These are phyloP conservation scores for Numida meleagris DNA, from an alignment of 2,113 vertebrate genomes.

Conservation along the genomic window DNA sequence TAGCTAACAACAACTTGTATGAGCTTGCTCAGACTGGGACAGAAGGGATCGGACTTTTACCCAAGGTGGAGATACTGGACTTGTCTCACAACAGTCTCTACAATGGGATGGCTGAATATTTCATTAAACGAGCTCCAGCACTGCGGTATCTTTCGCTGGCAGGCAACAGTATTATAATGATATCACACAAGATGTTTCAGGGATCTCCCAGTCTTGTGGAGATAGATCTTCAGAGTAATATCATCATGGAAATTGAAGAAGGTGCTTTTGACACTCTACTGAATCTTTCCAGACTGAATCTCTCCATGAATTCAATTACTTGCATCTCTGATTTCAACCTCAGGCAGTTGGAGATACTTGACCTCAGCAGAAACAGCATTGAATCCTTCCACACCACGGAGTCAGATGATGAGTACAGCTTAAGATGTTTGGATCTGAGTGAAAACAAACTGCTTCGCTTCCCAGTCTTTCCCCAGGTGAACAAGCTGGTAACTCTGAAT, in stretches of 20 bases:
- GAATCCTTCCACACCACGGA: conserved; percentile 83
- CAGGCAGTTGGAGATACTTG: conserved; percentile 81
- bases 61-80: conserved; percentile 82
- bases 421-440: conserved; percentile 86
- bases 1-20: conserved; percentile 86
- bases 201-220: conserved; percentile 75
- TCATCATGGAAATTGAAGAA: conserved; percentile 94
- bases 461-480: conserved; percentile 82
- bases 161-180: conserved; percentile 89
- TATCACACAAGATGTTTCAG: conserved; percentile 81
- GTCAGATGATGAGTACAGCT: conserved; percentile 69
- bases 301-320: conserved; percentile 94
- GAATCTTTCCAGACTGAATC: conserved; percentile 85
- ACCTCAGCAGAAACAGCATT: conserved; percentile 94
- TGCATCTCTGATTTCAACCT: conserved; percentile 94
- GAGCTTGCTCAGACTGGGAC: conserved; percentile 72
- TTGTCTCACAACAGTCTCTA: conserved; percentile 90
- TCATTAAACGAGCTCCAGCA: conserved; percentile 82
- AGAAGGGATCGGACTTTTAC: conserved; percentile 77
- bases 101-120: conserved; percentile 83
- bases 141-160: conserved; percentile 85
- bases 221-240: conserved; percentile 91
- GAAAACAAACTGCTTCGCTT: conserved; percentile 89
- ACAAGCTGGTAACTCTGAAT: conserved; percentile 84
- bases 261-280: conserved; percentile 87